Base-by-base conservation (phyloP, 2,888 invertebrate species). In the Stenodera caucasica region DNA sequence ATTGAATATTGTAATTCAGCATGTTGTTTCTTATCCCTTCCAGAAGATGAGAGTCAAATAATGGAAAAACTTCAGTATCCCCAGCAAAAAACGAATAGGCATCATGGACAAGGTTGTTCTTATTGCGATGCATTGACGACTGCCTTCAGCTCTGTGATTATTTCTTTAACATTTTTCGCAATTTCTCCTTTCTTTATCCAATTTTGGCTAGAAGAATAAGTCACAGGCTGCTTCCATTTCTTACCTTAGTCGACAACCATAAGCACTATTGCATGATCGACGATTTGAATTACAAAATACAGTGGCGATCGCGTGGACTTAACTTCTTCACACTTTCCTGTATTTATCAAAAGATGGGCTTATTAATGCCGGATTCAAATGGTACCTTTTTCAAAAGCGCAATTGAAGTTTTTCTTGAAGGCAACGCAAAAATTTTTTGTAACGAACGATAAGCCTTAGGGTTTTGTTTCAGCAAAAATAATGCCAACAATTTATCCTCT, bases 391-490 rank as follows among this genome's bases (percentile, higher is more conserved):
- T 15, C 1, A 52, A 14, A 15, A 57, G 21, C 5, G n/a, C 49
- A 3, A 49, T 56, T 12, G 55, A 18, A 59, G 57, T 37, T 29
- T 21, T 51, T 9, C 51, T 33, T 26, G 57, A 57, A 33, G 49
- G 49, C 49, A 58, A 26, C 8, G 54, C 37, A 8, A 53, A 45
- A 35, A 49, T 32, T 55, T 55, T 30, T 23, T 18, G 11, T 4
- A 59, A 30, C 11, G n/a, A n/a, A n/a, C n/a, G n/a, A n/a, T n/a
- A n/a, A n/a, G n/a, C n/a, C n/a, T n/a, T n/a, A n/a, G n/a, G n/a
- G n/a, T n/a, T n/a, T n/a, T n/a, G n/a, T n/a, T n/a, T n/a, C n/a
- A n/a, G n/a, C n/a, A n/a, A n/a, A n/a, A n/a, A n/a, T n/a, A n/a
- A n/a, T n/a, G n/a, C n/a, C n/a, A n/a, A n/a, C n/a, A n/a, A n/a